Base-by-base conservation (phyloP, 2,888 invertebrate genomes). In the Spilosoma lubricipeda region DNA sequence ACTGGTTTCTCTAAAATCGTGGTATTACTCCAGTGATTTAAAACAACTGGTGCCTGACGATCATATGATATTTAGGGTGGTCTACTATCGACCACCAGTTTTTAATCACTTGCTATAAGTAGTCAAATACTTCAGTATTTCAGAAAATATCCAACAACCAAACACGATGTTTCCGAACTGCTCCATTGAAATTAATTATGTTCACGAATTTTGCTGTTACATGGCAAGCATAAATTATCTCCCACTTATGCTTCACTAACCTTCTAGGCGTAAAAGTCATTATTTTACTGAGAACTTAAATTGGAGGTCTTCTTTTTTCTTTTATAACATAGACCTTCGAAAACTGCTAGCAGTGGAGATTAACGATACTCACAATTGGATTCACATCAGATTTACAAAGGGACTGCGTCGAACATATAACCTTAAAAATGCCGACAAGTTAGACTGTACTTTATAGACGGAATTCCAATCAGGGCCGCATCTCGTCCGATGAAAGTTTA, bases 401-500 rank as follows among this genome's bases (percentile, higher is more conserved):
- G 73, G 20, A 20, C 30, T 52, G 66, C 72, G 13, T 23, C 65
- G 66, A 20, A 74, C 65, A 77, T 70, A 56, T 56, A 74, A 69
- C 72, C 20, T 64, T 23, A 52, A 73, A 73, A 74, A 79, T 67
- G 64, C 73, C 77, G 33, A 45, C 67, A 80, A 76, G 83, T 85
- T 86, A 87, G 85, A 80, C 67, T 80, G 77, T 69, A 81, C 84
- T 86, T 76, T 85, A 83, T 82, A 86, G 81, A 83, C 82, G 79
- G 86, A 82, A 86, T 91, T 87, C 87, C 90, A 91, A 91, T 92
- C 90, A 89, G 81, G 52, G 75, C 81, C 83, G 83, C 88, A 85
- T 85, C 84, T 86, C 86, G 80, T 82, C 86, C 82, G 82, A 86
- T 91, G 87, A 89, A 91, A 90, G 91, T 91, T 91, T 91, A 92